These are phyloP conservation scores for Paragorgia papillata DNA, from an alignment of 92 coral and sea anemone genomes.

Conservation along the genomic window DNA sequence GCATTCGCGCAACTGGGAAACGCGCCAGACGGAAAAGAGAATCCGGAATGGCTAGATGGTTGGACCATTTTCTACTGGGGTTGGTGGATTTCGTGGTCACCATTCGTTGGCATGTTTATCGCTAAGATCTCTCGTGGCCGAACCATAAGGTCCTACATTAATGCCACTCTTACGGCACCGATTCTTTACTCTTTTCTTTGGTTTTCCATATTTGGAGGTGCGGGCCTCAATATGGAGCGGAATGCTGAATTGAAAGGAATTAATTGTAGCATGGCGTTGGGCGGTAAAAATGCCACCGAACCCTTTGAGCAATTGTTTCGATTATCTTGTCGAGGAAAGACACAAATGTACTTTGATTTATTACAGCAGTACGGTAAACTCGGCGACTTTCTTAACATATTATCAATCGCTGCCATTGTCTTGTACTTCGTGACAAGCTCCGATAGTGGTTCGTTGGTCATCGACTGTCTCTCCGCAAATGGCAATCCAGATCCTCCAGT, in stretches of 20 bases:
- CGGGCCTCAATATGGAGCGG: conserved; percentile 79
- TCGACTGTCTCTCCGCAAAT: too few relatives aligned
- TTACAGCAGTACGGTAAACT: conserved; percentile 72
- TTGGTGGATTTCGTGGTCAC: too few relatives aligned
- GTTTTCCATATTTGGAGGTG: conserved; percentile 84
- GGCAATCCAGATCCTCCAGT: too few relatives aligned
- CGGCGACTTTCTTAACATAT: conserved; percentile 63
- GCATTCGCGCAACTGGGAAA: too few relatives aligned
- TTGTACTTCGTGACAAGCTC: conserved; percentile 88
- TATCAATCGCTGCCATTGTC: conserved; percentile 71
- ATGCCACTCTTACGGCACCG: conserved; percentile 78
- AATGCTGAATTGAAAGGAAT: conserved; percentile 63
- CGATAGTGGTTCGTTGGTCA: too few relatives aligned
- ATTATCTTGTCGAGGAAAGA: conserved; percentile 69
- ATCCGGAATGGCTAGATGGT: conserved; percentile 74
- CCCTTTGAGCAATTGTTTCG: conserved; percentile 62
- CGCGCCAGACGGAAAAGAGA: conserved; percentile 78
- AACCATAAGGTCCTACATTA: conserved; percentile 80
- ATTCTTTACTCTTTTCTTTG: conserved; percentile 76
- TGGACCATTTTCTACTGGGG: conserved; percentile 99
- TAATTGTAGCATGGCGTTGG: conserved; percentile 63
- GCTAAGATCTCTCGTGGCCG: too few relatives aligned
- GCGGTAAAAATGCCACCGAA: conserved; percentile 61
- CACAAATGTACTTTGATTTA: conserved; percentile 80
- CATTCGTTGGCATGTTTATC: too few relatives aligned